Base-by-base conservation (phyloP, 2,888 invertebrate species). In the Leucania comma region DNA sequence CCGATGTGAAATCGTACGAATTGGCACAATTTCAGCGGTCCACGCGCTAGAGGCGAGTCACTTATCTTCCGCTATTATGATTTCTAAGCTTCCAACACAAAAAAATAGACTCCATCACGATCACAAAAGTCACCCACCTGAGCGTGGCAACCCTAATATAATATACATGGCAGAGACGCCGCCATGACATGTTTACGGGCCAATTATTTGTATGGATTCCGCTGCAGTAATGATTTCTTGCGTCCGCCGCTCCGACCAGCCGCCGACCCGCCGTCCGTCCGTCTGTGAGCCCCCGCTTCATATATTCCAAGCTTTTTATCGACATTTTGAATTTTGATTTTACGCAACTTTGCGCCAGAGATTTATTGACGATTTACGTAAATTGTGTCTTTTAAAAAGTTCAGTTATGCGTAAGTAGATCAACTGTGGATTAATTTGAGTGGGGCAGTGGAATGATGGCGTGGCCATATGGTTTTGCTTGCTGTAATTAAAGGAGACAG, bases 161-260 rank as follows among this genome's bases (percentile, higher is more conserved):
- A 95, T 95, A 95, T 94, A 95, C 95, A 95, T 94, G 94, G 94
- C 86, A 95, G 91, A 95, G 94, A 94, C 93, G 94, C 95, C 96
- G 95, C 94, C 91, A 89, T 95, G 96, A 96, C 96, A 96, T 96
- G 94, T 96, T 96, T 96, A 96, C 96, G 95, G 96, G 90, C 96
- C 96, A 96, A 96, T 96, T 96, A 96, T 96, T 96, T 96, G 96
- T 96, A 95, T 95, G 95, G 95, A 94, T 94, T 95, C 94, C 94
- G 88, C 88, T 88, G 92, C 95, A 94, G 93, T 95, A 95, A 96
- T 95, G 95, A 95, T 96, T 96, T 96, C 95, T 96, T 95, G 95
- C 90, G 91, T 90, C 90, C 87, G 89, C 78, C 88, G 81, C 88
- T 84, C 87, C 82, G 88, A 85, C 87, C 87, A 89, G 82, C 85